A percentile compares a stretch with the other conserved stretches of the same genome.
phyloP scores from a whole-genome alignment of 2,797 vertebrate genomes.

The Danio aesculapii region DNA sequence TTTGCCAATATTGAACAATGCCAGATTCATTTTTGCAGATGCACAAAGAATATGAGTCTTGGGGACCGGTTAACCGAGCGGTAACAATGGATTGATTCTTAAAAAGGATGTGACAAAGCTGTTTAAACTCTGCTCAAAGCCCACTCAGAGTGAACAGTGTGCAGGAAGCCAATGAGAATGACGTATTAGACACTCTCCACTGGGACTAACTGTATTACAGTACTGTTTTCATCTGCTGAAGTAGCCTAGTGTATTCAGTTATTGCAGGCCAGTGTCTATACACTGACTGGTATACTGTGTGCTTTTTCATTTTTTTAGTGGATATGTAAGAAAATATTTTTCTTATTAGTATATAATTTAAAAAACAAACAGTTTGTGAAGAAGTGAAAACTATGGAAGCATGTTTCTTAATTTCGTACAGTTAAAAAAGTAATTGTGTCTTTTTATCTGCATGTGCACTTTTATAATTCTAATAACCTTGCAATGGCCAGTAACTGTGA shows the following conservation, averaged over 20 bases:
- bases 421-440: no score
- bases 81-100: slow-evolving; percentile 3
- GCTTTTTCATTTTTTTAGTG: no score
- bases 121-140: slow-evolving; percentile 13
- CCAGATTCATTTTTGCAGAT: slow-evolving; percentile 30
- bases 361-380: no score
- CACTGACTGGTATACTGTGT: no score
- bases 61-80: slow-evolving; percentile 1
- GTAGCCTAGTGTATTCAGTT: background rate
- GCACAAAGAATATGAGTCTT: slow-evolving; percentile 1
- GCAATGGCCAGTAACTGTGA: no score
- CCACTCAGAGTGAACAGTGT: background rate
- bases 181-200: background rate
- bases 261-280: background rate
- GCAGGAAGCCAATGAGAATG: background rate
- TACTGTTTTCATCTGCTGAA: background rate
- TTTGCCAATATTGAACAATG: slow-evolving; percentile 11
- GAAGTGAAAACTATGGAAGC: no score
- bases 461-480: no score
- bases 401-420: no score
- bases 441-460: no score
- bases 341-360: no score
- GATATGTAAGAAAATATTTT: no score
- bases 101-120: slow-evolving; percentile 5
- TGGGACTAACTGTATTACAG: background rate